Percentiles rank a stretch among this genome's conserved stretches.
Conservation (phyloP, 1,140 invertebrate species). For the Trachelipus rathkii region DNA sequence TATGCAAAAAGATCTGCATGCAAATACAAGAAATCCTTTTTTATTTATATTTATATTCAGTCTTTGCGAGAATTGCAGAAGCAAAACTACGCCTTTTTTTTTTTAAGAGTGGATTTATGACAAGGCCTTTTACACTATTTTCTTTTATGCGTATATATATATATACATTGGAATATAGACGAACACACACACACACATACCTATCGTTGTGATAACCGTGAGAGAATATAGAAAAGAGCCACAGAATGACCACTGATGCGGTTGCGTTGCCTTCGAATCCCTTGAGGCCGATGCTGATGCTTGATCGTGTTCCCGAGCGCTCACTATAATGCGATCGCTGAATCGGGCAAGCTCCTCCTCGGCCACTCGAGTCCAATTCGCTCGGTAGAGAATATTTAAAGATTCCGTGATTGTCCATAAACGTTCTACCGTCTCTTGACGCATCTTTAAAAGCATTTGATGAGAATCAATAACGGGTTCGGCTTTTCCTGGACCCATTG, state of each 20-base stretch:
- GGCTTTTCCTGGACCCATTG: not conserved
- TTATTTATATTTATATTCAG: too few species aligned
- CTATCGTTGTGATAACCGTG: constrained; percentile 92
- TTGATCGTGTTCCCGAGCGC: constrained; percentile 65
- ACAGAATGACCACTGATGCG: constrained; percentile 70
- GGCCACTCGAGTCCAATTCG: constrained; percentile 87
- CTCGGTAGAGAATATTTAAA: constrained; percentile 86
- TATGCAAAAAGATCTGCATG: too few species aligned
- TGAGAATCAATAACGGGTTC: not conserved
- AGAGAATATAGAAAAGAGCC: constrained; percentile 92
- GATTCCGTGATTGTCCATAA: constrained; percentile 91
- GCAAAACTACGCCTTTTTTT: too few species aligned
- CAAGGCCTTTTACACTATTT: too few species aligned
- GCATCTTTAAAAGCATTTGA: constrained; percentile 24
- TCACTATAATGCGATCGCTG: constrained; percentile 76
- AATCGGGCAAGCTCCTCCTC: constrained; percentile 81
- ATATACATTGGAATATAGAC: too few species aligned
- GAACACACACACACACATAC: constrained; percentile 65
- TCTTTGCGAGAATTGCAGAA: too few species aligned
- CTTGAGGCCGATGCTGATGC: constrained; percentile 28
- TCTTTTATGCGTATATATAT: too few species aligned
- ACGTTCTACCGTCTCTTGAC: constrained; percentile 50
- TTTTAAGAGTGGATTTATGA: too few species aligned
- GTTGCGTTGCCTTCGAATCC: constrained; percentile 18
- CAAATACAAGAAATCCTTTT: too few species aligned